Evolutionary conservation across 2,888 invertebrate genomes (phyloP), one percentile per base, ranked within the genome.

Genomic region (Dryococelus australis): DNA sequence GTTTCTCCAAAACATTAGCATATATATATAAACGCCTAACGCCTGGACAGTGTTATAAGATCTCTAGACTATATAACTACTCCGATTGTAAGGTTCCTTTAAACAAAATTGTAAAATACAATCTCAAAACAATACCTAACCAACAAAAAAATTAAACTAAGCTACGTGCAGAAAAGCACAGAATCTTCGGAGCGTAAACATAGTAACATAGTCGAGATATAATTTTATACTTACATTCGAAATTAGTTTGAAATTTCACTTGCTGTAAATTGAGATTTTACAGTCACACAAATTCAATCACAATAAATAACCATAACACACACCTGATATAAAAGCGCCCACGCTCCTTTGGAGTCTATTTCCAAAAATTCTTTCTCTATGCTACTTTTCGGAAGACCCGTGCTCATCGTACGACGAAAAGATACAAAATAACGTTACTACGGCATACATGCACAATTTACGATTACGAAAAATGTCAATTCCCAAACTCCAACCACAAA

Each of bases 281-380:
- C 43, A 84, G 78, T 53, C 20, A 65, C 28, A 26, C 0, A 43
- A 84, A 43, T 83, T 43, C 83, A 83, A 28, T 83, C 83, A 28
- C 24, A 83, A 35, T 83, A 24, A 26, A 10, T 4, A 5, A 8
- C 28, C 20, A 83, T 20, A 35, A 35, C 35, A 83, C 89, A 88
- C 93, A 97, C 97, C 95, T 96, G 96, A 92, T 95, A 97, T 89
- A 96, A 93, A 89, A 94, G 92, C 89, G 94, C 93, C 97, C 97
- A 97, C 89, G 95, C 95, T 92, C 94, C 94, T 91, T 94, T 95
- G 90, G 94, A 94, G 91, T 94, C 95, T 90, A 97, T 94, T 91
- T 96, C 95, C 91, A 94, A 93, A 93, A 95, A 97, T 93, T 97
- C 96, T 86, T 94, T 94, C 93, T 96, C 96, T 89, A 97, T 93